phyloP scores from a whole-genome alignment of 2,113 vertebrate genomes.

The Gopherus evgoodei region DNA sequence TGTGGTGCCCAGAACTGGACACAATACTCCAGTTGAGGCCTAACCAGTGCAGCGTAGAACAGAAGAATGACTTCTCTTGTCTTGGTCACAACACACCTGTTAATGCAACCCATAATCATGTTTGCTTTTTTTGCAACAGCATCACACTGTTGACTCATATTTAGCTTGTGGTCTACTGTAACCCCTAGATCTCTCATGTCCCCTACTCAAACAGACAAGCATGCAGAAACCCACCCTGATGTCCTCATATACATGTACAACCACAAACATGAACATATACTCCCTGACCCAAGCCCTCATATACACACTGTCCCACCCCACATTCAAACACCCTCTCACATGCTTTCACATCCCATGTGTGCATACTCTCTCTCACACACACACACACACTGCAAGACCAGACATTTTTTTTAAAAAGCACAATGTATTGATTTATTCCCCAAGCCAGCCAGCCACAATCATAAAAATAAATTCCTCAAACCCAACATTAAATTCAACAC shows the following conservation, averaged over 20 bases:
- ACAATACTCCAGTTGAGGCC: too few species aligned
- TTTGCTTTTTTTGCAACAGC: too few species aligned
- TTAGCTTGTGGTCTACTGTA: too few species aligned
- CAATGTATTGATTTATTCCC: not conserved
- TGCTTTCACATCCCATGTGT: not conserved
- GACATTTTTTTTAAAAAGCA: not conserved
- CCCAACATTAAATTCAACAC: not conserved
- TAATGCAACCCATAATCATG: too few species aligned
- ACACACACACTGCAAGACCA: not conserved
- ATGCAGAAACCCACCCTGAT: not conserved
- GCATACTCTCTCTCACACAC: not conserved
- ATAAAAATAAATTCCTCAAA: slow-evolving; percentile 27
- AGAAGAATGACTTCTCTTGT: too few species aligned
- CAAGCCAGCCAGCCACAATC: not conserved
- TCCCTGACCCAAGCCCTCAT: not conserved
- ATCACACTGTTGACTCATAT: too few species aligned
- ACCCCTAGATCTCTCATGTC: not conserved
- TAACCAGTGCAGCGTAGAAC: too few species aligned
- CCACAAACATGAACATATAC: not conserved
- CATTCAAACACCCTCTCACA: not conserved
- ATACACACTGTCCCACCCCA: not conserved
- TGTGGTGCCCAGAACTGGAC: too few species aligned
- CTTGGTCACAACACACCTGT: too few species aligned
- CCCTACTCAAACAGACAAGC: not conserved
- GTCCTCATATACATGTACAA: not conserved